Conservation (phyloP, 2,113 vertebrate species). For the Acrocephalus kingi region DNA sequence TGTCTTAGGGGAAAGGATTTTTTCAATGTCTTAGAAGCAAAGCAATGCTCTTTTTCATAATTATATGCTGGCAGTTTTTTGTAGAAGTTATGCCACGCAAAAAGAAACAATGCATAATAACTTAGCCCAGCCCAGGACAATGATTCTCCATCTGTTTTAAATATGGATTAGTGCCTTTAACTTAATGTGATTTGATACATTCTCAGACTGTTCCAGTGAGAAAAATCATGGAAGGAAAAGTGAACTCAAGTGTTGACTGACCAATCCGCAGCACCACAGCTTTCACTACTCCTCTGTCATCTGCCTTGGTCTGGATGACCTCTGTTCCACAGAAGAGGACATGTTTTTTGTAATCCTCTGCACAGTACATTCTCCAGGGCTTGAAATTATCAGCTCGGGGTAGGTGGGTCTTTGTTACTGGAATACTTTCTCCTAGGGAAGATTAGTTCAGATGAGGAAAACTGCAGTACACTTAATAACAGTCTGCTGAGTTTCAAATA, state of each 20-base stretch:
- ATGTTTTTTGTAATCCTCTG: slow-evolving; percentile 73
- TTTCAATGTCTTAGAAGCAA: neutral
- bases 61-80: neutral
- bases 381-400: slow-evolving; percentile 21
- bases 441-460: neutral
- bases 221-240: neutral
- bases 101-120: neutral
- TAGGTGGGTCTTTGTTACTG: slow-evolving; percentile 75
- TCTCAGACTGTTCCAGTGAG: neutral
- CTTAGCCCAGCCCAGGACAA: neutral
- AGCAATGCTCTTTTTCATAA: neutral
- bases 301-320: slow-evolving; percentile 75
- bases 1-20: neutral
- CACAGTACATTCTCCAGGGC: slow-evolving; percentile 71
- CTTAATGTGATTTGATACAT: neutral
- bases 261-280: slow-evolving; percentile 79
- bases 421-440: slow-evolving; percentile 79
- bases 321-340: slow-evolving; percentile 82
- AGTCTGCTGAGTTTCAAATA: neutral
- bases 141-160: neutral
- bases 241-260: slow-evolving; percentile 22
- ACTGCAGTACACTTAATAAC: neutral
- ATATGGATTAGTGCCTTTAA: neutral
- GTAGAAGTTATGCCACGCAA: neutral
- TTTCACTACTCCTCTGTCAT: slow-evolving; percentile 26